Evolutionary conservation across 2,113 vertebrate species (phyloP).

Genomic region (Leiothrix lutea): DNA sequence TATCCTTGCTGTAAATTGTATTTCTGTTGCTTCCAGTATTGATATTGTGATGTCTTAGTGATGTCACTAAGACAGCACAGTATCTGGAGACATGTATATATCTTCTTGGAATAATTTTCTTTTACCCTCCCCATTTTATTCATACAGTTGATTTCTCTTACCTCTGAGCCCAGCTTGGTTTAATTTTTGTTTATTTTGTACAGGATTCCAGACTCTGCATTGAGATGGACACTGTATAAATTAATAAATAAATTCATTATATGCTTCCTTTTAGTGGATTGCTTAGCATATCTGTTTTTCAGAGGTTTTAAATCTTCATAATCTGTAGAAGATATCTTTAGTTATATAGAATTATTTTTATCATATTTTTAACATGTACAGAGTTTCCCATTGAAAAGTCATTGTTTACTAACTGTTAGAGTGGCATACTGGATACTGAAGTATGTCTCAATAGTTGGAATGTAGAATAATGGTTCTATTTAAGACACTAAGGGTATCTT

Average conservation of each 20-base stretch:
- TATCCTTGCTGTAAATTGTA: neutral
- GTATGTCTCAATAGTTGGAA: neutral
- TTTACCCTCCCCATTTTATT: neutral
- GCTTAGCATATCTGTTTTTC: conserved; percentile 20
- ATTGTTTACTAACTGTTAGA: neutral
- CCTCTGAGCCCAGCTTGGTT: conserved; percentile 32
- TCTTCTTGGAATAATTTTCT: conserved; percentile 9
- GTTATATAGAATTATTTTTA: conserved; percentile 30
- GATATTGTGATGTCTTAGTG: neutral
- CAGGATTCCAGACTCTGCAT: neutral
- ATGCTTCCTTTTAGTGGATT: conserved; percentile 10
- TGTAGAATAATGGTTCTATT: neutral
- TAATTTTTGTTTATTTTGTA: conserved; percentile 57
- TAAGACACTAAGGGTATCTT: neutral
- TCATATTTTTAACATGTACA: conserved; percentile 34
- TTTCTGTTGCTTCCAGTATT: neutral
- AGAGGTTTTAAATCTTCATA: conserved; percentile 40
- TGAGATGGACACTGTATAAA: conserved; percentile 44
- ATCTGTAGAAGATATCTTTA: neutral
- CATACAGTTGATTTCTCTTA: neutral
- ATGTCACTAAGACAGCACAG: neutral
- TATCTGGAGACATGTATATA: neutral
- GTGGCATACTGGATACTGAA: neutral
- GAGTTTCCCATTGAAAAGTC: conserved; percentile 18
- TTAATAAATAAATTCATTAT: conserved; percentile 50